phyloP scores from a whole-genome alignment of 2,888 invertebrate genomes.

The Drosophila meridiana region DNA sequence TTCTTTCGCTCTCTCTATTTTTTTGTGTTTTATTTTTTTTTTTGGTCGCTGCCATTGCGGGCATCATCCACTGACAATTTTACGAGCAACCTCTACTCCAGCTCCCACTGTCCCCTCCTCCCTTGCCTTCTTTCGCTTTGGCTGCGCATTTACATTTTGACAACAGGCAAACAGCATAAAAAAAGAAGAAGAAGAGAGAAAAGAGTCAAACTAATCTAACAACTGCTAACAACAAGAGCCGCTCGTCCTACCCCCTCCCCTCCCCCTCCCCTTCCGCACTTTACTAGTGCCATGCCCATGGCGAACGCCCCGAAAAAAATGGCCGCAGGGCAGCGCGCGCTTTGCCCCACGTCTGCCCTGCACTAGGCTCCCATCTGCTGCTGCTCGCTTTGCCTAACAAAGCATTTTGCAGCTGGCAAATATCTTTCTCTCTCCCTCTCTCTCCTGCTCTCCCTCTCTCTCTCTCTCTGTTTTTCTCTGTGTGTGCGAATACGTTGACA shows the following conservation, averaged over 20 bases:
- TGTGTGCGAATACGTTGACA: conserved; percentile 68
- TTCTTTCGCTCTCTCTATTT: conserved; percentile 8
- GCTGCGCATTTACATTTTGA: conserved; percentile 73
- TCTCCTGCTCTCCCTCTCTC: neutral
- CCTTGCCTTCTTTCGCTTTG: conserved; percentile 4
- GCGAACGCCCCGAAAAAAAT: conserved; percentile 34
- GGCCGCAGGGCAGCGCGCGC: conserved; percentile 53
- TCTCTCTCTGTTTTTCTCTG: neutral
- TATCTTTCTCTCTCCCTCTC: conserved; percentile 37
- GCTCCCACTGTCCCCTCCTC: neutral
- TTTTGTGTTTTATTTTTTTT: neutral
- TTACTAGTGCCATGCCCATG: conserved; percentile 23
- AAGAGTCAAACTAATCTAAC: conserved; percentile 81
- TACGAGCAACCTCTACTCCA: conserved; percentile 18
- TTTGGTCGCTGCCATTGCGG: conserved; percentile 16
- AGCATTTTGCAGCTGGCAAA: conserved; percentile 76
- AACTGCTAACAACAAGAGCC: conserved; percentile 73
- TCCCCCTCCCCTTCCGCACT: too few relatives aligned
- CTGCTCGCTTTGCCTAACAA: conserved; percentile 61
- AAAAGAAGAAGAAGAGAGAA: conserved; percentile 29
- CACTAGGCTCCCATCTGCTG: conserved; percentile 1
- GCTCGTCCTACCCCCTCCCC: neutral
- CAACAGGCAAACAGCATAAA: conserved; percentile 51
- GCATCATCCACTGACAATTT: conserved; percentile 76
- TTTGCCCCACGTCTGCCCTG: neutral